Evolutionary conservation across 2,888 invertebrate genomes (phyloP).

Genomic region (Lypha dubia): DNA sequence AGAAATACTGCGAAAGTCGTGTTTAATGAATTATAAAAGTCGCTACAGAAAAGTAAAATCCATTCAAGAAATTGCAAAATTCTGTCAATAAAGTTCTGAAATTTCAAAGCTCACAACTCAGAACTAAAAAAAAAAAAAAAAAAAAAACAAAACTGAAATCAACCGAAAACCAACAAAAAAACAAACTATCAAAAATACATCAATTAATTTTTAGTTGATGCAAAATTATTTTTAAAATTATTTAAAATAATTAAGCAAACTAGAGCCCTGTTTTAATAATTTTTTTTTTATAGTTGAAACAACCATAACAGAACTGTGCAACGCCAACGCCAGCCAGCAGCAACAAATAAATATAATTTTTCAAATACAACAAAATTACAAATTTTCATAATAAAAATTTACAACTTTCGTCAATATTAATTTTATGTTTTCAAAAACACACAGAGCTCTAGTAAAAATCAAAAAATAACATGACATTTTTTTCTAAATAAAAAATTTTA

Average conservation of each 20-base stretch:
- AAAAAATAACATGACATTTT: constrained; percentile 46
- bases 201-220: constrained; percentile 28
- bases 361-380: constrained; percentile 62
- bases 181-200: constrained; percentile 6
- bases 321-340: constrained; percentile 3
- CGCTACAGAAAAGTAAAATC: neutral
- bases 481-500: constrained; percentile 68
- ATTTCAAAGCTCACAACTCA: constrained; percentile 1
- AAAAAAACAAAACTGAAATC: neutral
- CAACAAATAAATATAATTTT: constrained; percentile 36
- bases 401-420: constrained; percentile 65
- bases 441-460: constrained; percentile 70
- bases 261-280: constrained; percentile 71
- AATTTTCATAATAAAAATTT: constrained; percentile 64
- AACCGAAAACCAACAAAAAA: constrained; percentile 14
- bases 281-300: constrained; percentile 59
- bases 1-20: constrained; percentile 10
- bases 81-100: neutral
- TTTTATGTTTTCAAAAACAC: constrained; percentile 58
- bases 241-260: constrained; percentile 63
- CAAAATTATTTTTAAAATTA: constrained; percentile 56
- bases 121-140: neutral
- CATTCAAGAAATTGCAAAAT: constrained; percentile 1
- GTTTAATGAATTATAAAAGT: constrained; percentile 32
- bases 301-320: constrained; percentile 31